Percentiles rank a stretch among this genome's conserved stretches.
phyloP scores from a whole-genome alignment of 1,140 invertebrate genomes.

The Goniozus legneri region DNA sequence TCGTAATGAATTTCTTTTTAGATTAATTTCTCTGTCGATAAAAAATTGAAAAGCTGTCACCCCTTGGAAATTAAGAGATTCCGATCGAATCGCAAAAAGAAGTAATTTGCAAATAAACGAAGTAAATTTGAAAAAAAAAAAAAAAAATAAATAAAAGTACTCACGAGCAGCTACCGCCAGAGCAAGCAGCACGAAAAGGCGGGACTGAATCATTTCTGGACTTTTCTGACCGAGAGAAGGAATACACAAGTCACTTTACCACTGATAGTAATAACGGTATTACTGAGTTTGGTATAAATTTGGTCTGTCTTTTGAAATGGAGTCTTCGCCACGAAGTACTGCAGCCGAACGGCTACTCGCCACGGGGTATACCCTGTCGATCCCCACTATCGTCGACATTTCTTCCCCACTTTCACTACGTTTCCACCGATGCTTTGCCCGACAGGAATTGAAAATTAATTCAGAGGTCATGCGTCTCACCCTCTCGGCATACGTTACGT shows the following conservation, averaged over 20 bases:
- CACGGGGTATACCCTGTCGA: slow-evolving; percentile 41
- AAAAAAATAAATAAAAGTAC: slow-evolving; percentile 20
- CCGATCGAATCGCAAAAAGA: no score
- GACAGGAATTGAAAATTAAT: slow-evolving; percentile 23
- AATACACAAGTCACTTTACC: no score
- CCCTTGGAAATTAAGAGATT: no score
- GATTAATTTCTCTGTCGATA: no score
- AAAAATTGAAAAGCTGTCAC: no score
- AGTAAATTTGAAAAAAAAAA: no score
- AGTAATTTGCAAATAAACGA: no score
- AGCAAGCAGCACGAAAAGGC: slow-evolving; percentile 29
- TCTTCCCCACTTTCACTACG: slow-evolving; percentile 48
- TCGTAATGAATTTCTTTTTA: no score
- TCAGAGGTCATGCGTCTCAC: slow-evolving; percentile 20
- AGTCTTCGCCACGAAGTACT: slow-evolving; percentile 39
- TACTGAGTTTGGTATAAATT: slow-evolving; percentile 22
- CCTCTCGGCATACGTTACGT: slow-evolving; percentile 2
- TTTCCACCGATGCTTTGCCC: slow-evolving; percentile 32
- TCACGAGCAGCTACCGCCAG: slow-evolving; percentile 34
- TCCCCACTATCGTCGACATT: slow-evolving; percentile 34
- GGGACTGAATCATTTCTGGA: slow-evolving; percentile 30
- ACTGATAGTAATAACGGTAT: no score
- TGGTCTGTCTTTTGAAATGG: slow-evolving; percentile 34
- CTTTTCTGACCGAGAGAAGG: no score
- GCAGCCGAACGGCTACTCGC: slow-evolving; percentile 29